These are phyloP conservation scores for Papilio gigon DNA, from an alignment of 2,888 invertebrate species.

Conservation along the genomic window DNA sequence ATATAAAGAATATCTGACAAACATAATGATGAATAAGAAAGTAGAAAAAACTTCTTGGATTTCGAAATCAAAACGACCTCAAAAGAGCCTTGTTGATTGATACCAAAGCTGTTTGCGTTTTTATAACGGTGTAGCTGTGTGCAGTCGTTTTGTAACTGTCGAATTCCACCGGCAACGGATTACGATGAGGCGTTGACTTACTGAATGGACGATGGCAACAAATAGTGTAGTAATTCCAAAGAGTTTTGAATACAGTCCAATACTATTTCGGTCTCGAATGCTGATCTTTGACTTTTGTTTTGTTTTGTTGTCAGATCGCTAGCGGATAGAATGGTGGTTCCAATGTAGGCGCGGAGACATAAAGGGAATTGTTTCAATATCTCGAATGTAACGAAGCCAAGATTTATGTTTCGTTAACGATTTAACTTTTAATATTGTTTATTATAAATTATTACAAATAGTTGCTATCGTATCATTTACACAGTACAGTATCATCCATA, in stretches of 20 bases:
- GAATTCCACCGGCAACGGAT: constrained; percentile 72
- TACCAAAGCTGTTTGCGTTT: constrained; percentile 20
- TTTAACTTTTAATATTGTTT: constrained; percentile 18
- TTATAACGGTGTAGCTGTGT: constrained; percentile 55
- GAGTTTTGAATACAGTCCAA: constrained; percentile 82
- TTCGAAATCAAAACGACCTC: constrained; percentile 16
- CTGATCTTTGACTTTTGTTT: constrained; percentile 74
- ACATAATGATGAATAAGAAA: neutral
- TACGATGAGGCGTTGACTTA: constrained; percentile 72
- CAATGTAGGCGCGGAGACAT: constrained; percentile 46
- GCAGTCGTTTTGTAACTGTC: constrained; percentile 67
- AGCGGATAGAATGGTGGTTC: constrained; percentile 59
- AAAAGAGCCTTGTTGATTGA: constrained; percentile 21
- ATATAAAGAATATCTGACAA: neutral
- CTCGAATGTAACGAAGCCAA: constrained; percentile 36
- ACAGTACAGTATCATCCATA: neutral
- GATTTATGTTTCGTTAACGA: constrained; percentile 27
- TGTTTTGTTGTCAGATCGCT: constrained; percentile 65
- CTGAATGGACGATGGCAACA: constrained; percentile 78
- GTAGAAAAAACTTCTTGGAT: neutral
- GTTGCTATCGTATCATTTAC: too few species aligned
- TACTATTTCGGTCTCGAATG: constrained; percentile 76
- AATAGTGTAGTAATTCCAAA: constrained; percentile 80
- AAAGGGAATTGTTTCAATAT: constrained; percentile 49
- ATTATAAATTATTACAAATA: constrained; percentile 4